phyloP scores from a whole-genome alignment of 1,140 invertebrate species.

The Dendrolimus kikuchii region DNA sequence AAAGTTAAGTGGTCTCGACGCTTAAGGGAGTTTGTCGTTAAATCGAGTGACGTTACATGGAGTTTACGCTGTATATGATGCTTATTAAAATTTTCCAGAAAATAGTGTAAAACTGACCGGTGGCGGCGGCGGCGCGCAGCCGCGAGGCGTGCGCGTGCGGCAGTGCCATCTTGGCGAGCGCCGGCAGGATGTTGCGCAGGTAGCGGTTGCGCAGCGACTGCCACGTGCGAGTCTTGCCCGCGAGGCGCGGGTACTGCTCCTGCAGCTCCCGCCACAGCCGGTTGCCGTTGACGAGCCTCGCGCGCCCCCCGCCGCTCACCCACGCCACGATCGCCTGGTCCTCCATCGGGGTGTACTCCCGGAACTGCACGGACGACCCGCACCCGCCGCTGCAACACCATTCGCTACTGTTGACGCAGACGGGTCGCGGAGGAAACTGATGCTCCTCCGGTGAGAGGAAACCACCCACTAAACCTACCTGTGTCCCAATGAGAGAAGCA shows the following conservation, averaged over 20 bases:
- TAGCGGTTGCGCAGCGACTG: constrained; percentile 59
- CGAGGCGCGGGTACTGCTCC: constrained; percentile 10
- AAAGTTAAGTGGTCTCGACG: too few relatives aligned
- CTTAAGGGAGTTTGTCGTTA: too few relatives aligned
- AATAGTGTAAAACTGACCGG: constrained; percentile 16
- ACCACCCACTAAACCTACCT: too few relatives aligned
- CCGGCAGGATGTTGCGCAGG: constrained; percentile 48
- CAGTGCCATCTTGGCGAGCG: constrained; percentile 26
- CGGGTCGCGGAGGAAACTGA: background rate
- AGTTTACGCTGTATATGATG: background rate
- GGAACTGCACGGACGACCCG: too few relatives aligned
- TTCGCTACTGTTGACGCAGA: background rate
- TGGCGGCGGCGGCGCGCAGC: constrained; percentile 39
- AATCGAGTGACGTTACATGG: background rate
- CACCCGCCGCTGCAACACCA: constrained; percentile 1
- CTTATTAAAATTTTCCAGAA: background rate
- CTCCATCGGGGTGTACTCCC: constrained; percentile 39
- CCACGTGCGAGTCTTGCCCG: constrained; percentile 40
- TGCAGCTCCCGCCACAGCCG: constrained; percentile 35
- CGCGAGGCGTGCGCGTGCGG: constrained; percentile 13
- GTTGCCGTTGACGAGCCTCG: constrained; percentile 43
- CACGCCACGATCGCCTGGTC: constrained; percentile 40
- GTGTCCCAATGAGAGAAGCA: too few relatives aligned
- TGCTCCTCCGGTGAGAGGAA: too few relatives aligned
- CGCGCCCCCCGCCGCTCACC: constrained; percentile 20